These are phyloP conservation scores for Pherbina coryleti DNA, from an alignment of 2,888 invertebrate species.

Conservation along the genomic window DNA sequence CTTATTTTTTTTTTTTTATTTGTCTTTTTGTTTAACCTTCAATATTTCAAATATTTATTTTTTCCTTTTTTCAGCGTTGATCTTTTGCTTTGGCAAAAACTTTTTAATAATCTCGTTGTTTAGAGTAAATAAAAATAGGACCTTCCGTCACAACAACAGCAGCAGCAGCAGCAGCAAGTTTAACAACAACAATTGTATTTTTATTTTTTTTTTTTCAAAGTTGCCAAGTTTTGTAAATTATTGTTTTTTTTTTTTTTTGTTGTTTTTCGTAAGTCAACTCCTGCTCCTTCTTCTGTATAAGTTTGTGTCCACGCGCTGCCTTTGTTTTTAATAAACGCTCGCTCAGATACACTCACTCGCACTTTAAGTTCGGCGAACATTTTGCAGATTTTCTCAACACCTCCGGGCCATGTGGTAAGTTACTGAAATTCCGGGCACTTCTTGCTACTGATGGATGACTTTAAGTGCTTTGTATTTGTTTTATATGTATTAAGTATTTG, in stretches of 20 bases:
- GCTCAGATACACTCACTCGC: too few species aligned
- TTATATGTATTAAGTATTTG: constrained; percentile 4
- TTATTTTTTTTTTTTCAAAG: too few species aligned
- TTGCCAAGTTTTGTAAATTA: too few species aligned
- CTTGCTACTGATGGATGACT: constrained; percentile 6
- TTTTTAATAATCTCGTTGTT: constrained; percentile 29
- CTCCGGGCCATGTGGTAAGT: neutral
- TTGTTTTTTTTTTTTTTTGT: too few species aligned
- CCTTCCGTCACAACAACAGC: neutral
- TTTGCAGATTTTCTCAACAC: neutral
- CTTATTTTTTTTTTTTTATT: too few species aligned
- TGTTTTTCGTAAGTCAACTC: too few species aligned
- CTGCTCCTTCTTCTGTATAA: too few species aligned
- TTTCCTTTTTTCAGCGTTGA: neutral
- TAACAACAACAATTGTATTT: too few species aligned
- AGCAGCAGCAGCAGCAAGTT: too few species aligned
- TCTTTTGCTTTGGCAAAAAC: constrained; percentile 26
- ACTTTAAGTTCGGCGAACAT: neutral
- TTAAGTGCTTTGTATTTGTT: constrained; percentile 26
- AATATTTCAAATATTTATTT: neutral
- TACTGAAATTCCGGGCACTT: too few species aligned
- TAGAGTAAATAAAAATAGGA: constrained; percentile 13
- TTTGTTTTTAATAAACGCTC: too few species aligned
- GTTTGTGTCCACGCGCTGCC: too few species aligned
- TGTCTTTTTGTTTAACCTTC: neutral